These are phyloP conservation scores for Rhyacichthys aspro DNA, from an alignment of 2,797 vertebrate species.

Conservation along the genomic window DNA sequence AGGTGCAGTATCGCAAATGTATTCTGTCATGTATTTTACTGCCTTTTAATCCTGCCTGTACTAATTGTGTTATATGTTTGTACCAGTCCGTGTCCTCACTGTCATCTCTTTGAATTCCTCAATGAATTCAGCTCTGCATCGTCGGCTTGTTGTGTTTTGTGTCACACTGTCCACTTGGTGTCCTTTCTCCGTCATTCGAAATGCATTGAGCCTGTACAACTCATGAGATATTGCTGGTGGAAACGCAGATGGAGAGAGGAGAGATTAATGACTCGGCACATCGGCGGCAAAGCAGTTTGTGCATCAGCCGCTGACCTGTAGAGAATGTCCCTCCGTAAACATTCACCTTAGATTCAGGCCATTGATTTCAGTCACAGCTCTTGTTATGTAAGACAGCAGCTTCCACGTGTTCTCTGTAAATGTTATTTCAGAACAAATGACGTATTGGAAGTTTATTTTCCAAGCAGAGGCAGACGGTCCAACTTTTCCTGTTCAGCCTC, in stretches of 20 bases:
- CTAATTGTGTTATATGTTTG: slow-evolving; percentile 25
- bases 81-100: slow-evolving; percentile 35
- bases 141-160: slow-evolving; percentile 26
- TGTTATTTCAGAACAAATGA: slow-evolving; percentile 25
- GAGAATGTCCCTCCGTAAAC: slow-evolving; percentile 49
- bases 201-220: slow-evolving; percentile 20
- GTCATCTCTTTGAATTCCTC: slow-evolving; percentile 52
- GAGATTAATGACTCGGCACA: slow-evolving; percentile 46
- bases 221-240: slow-evolving; percentile 7
- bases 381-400: slow-evolving; percentile 40
- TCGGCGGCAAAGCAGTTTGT: slow-evolving; percentile 32
- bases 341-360: slow-evolving; percentile 53
- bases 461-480: slow-evolving; percentile 14
- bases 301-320: slow-evolving; percentile 46
- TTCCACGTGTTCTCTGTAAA: slow-evolving; percentile 10
- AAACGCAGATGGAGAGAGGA: slow-evolving; percentile 31
- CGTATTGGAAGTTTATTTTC: slow-evolving; percentile 13
- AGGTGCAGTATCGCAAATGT: slow-evolving; percentile 77
- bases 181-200: slow-evolving; percentile 29
- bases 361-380: slow-evolving; percentile 41
- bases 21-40: background rate
- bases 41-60: slow-evolving; percentile 20
- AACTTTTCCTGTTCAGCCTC: slow-evolving; percentile 33
- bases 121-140: slow-evolving; percentile 56
- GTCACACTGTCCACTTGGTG: slow-evolving; percentile 29